Conservation (phyloP, 53 echinoderm and acorn worm species). For the Henricia sp. region DNA sequence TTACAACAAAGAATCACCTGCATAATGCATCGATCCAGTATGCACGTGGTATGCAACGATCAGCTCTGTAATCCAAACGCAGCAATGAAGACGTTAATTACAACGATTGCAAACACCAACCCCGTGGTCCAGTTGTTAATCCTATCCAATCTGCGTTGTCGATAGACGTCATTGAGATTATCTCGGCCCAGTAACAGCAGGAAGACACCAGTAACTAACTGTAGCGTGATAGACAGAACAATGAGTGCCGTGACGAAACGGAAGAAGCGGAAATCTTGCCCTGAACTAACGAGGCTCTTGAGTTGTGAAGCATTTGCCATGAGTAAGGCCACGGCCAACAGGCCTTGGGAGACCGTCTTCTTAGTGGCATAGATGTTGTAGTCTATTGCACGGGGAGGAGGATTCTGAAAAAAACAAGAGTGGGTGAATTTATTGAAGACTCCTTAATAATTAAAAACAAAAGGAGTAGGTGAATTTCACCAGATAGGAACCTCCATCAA, state of each 20-base stretch:
- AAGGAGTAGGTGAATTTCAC: background rate
- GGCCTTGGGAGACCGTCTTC: conserved; percentile 89
- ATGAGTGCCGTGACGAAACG: conserved; percentile 88
- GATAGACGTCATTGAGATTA: conserved; percentile 91
- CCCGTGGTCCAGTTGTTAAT: conserved; percentile 92
- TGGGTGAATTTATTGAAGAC: background rate
- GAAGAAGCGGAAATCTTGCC: conserved; percentile 82
- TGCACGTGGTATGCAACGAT: no score
- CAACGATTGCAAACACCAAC: conserved; percentile 79
- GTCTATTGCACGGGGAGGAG: conserved; percentile 86
- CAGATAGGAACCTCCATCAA: background rate
- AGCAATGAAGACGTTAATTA: conserved; percentile 91
- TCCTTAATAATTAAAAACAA: background rate
- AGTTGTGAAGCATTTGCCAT: conserved; percentile 97
- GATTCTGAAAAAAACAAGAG: conserved; percentile 71
- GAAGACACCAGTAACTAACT: conserved; percentile 81
- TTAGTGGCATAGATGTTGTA: conserved; percentile 98
- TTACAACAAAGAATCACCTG: background rate
- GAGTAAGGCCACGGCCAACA: conserved; percentile 86
- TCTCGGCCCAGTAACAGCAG: conserved; percentile 91
- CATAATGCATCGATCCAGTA: no score
- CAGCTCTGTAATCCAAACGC: conserved; percentile 85
- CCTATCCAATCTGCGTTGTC: conserved; percentile 83
- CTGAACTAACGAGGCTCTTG: conserved; percentile 81
- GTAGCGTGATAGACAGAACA: conserved; percentile 85